Percentiles rank a stretch among this genome's conserved stretches.
Evolutionary conservation across 2,888 invertebrate species (phyloP).

Genomic region (Aphodius granarius): DNA sequence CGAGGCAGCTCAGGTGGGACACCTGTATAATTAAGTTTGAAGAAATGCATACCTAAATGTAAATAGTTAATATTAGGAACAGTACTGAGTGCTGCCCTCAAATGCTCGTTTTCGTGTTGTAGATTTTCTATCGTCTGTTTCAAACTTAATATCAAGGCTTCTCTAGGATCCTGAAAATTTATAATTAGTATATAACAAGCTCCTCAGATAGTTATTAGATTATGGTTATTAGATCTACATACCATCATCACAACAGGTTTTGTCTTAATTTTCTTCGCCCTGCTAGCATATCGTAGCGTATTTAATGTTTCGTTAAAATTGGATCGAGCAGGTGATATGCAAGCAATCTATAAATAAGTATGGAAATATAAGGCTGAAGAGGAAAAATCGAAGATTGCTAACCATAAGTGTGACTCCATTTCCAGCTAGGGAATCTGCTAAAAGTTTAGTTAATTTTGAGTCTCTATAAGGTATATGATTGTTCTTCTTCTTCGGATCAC

Average conservation of each 20-base stretch:
- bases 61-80: neutral
- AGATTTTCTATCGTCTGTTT: constrained; percentile 85
- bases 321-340: constrained; percentile 86
- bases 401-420: constrained; percentile 95
- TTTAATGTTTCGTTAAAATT: constrained; percentile 88
- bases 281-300: constrained; percentile 87
- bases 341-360: constrained; percentile 74
- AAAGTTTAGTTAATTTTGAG: constrained; percentile 88
- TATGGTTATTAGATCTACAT: constrained; percentile 26
- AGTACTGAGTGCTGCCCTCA: constrained; percentile 46
- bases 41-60: neutral
- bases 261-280: constrained; percentile 90
- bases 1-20: too few relatives aligned
- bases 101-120: constrained; percentile 85
- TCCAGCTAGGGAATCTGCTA: constrained; percentile 92
- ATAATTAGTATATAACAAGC: neutral
- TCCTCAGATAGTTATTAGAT: neutral
- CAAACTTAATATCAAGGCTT: constrained; percentile 84
- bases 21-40: too few relatives aligned
- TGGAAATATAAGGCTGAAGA: neutral
- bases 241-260: constrained; percentile 95
- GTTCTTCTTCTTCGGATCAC: constrained; percentile 74
- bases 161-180: constrained; percentile 77
- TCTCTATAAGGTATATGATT: constrained; percentile 94
- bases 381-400: constrained; percentile 38